Base-by-base conservation (phyloP, 1,140 invertebrate species). In the Mylabris phalerata region DNA sequence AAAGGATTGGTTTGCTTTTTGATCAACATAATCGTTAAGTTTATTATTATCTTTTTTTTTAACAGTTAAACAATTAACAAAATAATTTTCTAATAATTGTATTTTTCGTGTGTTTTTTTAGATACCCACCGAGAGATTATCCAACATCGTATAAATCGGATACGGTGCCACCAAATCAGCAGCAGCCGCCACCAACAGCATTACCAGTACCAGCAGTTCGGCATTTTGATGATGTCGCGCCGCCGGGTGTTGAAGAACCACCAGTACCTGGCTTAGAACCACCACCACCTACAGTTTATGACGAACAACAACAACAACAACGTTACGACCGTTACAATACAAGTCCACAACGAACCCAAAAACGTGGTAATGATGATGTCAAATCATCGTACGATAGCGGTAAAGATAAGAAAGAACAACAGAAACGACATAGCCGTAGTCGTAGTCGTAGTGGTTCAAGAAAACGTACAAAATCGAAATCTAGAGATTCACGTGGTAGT, bases 211-310 rank as follows among this genome's bases (percentile, higher is more conserved):
- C 32, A 5, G 32, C 7, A 5, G 32, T 32, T 1, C 32, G 32
- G 4, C 63, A 63, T 48, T 73, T 67, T 54, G 68, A 71, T 4
- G 68, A 72, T 52, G 63, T 73, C 3, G 66, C 69, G 6, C 72
- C 72, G 9, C 71, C 71, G 19, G 73, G 70, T 6, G 67, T 68
- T 19, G 72, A 73, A 48, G 68, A 74, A 59, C 71, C 71, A 0
- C 67, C 70, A 11, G 63, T 71, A 32, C 72, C 72, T 1, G 72
- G 72, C 5, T 60, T 71, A 9, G 72, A 74, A 61, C 48, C 61
- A 10, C 56, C 65, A 11, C 57, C 59, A 9, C 60, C 60, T 19
- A 19, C 19, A 24, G 19, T 47, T 25, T 57, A 48, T 19, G 52
- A 50, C 2, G 47, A 54, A 27, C 19, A 19, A 19, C 19, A 19